phyloP scores from a whole-genome alignment of 2,113 vertebrate genomes.

The Pleuronectes platessa region DNA sequence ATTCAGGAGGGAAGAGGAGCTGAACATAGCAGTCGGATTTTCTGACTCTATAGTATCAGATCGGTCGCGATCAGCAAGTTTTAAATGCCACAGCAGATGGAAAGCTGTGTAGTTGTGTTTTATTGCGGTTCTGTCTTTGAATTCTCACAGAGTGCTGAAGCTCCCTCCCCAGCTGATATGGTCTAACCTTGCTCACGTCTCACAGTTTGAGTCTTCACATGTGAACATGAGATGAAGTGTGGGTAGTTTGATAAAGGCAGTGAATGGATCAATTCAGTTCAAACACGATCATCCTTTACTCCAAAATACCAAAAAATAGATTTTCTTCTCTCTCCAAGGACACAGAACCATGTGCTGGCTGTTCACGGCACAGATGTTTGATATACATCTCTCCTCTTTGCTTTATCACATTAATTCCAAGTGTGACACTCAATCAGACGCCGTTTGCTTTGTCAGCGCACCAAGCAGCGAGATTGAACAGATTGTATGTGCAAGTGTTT shows the following conservation, averaged over 20 bases:
- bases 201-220: not conserved
- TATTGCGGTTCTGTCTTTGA: slow-evolving; percentile 48
- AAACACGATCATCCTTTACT: not conserved
- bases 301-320: not conserved
- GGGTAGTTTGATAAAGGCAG: not conserved
- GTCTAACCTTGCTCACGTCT: slow-evolving; percentile 4
- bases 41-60: slow-evolving; percentile 25
- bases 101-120: slow-evolving; percentile 34
- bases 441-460: slow-evolving; percentile 12
- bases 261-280: no score
- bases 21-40: slow-evolving; percentile 58
- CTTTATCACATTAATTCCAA: slow-evolving; percentile 32
- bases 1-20: slow-evolving; percentile 52
- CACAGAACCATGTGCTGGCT: not conserved
- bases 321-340: not conserved
- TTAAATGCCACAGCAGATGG: slow-evolving; percentile 72
- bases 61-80: slow-evolving; percentile 57
- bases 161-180: not conserved
- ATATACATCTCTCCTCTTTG: slow-evolving; percentile 18
- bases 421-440: slow-evolving; percentile 9
- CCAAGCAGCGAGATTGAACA: slow-evolving; percentile 29
- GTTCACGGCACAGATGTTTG: slow-evolving; percentile 42
- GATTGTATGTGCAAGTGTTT: slow-evolving; percentile 51
- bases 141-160: slow-evolving; percentile 11
- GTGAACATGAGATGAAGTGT: not conserved